Percentiles rank a stretch among this genome's conserved stretches.
Evolutionary conservation across 2,888 invertebrate genomes (phyloP).

Genomic region (Pristionchus japonicus): DNA sequence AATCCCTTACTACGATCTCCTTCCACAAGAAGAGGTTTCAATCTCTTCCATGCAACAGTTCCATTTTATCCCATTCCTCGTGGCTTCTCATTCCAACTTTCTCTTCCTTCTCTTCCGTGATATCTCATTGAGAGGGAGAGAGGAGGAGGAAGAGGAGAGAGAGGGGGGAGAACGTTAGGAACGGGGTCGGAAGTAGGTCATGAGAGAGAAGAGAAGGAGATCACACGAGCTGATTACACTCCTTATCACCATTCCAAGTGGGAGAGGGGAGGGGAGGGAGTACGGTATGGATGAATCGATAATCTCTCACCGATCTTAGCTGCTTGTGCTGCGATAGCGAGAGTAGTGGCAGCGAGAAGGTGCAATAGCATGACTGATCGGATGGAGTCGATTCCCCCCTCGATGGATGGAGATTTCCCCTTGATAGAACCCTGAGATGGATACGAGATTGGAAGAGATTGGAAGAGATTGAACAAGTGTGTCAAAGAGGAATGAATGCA

Average conservation of each 20-base stretch:
- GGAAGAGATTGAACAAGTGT: background rate
- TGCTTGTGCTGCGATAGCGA: background rate
- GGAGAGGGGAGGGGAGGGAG: no score
- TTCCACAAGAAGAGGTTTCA: background rate
- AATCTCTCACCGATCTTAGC: conserved; percentile 10
- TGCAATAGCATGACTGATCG: background rate
- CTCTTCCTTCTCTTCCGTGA: background rate
- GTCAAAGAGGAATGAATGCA: background rate
- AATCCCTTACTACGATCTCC: background rate
- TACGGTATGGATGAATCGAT: background rate
- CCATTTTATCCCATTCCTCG: background rate
- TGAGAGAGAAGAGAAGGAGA: background rate
- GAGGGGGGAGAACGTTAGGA: conserved; percentile 10
- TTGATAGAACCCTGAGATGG: background rate
- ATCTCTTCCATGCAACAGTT: background rate
- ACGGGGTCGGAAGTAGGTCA: conserved; percentile 21
- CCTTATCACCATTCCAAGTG: background rate
- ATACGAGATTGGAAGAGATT: no score
- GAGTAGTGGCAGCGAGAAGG: background rate
- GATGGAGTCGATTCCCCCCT: background rate
- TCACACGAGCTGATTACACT: background rate
- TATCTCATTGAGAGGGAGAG: background rate
- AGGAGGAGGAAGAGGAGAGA: no score
- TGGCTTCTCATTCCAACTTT: conserved; percentile 1
- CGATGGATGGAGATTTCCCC: background rate